phyloP scores from a whole-genome alignment of 2,888 invertebrate genomes.

The Pyrrhosoma nymphula region DNA sequence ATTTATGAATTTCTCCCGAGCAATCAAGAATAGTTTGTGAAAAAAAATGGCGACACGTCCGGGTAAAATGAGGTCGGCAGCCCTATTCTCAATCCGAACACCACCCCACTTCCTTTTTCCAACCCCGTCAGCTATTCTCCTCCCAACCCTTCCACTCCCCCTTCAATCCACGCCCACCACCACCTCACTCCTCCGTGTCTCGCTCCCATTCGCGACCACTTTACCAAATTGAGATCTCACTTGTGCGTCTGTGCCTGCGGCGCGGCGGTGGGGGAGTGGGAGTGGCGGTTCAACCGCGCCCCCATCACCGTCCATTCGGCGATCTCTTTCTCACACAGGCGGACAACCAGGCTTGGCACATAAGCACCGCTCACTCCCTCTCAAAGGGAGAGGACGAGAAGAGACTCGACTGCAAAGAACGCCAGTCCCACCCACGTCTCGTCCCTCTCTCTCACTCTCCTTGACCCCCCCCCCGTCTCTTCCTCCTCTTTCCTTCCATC shows the following conservation, averaged over 20 bases:
- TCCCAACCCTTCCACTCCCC: not conserved
- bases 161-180: not conserved
- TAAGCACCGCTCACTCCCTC: not conserved
- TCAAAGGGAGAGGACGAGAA: not conserved
- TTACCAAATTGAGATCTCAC: slow-evolving; percentile 67
- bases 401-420: not conserved
- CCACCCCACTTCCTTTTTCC: not conserved
- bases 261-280: not conserved
- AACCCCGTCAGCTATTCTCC: not conserved
- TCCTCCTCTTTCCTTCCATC: not conserved
- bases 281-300: slow-evolving; percentile 24
- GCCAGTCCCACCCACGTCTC: not conserved
- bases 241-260: not conserved
- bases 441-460: not conserved
- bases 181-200: not conserved
- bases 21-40: no score
- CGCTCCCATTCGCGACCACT: slow-evolving; percentile 50
- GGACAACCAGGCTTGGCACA: not conserved
- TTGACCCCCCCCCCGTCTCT: not conserved
- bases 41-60: no score
- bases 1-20: no score
- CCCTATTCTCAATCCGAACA: no score
- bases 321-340: not conserved
- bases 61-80: no score
- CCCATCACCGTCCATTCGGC: not conserved